Evolutionary conservation across 2,797 vertebrate species (phyloP), one percentile per base, ranked within the genome.

Genomic region (Antennarius maculatus): DNA sequence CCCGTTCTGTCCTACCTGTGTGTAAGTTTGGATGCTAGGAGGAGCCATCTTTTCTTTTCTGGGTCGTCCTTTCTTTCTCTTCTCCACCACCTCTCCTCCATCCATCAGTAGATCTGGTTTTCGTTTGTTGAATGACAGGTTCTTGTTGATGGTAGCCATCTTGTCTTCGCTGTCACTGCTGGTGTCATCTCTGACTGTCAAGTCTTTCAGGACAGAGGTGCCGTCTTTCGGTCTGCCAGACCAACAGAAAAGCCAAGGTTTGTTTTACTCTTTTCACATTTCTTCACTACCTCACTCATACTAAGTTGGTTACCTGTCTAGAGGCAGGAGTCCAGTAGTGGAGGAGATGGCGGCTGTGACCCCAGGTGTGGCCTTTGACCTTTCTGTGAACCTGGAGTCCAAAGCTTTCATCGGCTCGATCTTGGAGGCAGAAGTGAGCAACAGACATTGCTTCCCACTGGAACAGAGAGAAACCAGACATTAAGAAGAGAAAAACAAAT

Each of bases 81-180:
- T 99, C 84, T 98, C 97, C 71, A 96, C 94, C 2, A 95, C 95
- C 79, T 97, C 97, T 5, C 16, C 88, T n/a, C 89, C 93, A 3
- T 99, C 97, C 80, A 92, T 57, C 79, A 89, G 71, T 2, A 93
- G 89, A 41, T 98, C 96, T 2, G 93, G 86, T 84, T 97, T 98
- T 66, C 97, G 88, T 86, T 99, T 99, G 73, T 89, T 89, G 12
- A 94, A 89, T 0, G 93, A 82, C 72, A 95, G 85, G 4, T 95
- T 92, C 77, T 96, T 98, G 69, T 96, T 98, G 61, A 93, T 86
- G 80, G 84, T 72, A 13, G 93, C 93, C 73, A 95, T 93, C 83
- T 97, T 99, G 80, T 98, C 97, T 16, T 99, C 97, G 0, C 97
- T 98, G 91, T 99, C 97, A 50, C 97, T 99, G 91, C 97, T 99